phyloP scores from a whole-genome alignment of 2,888 invertebrate genomes.

The Arrhopalites spinosus region DNA sequence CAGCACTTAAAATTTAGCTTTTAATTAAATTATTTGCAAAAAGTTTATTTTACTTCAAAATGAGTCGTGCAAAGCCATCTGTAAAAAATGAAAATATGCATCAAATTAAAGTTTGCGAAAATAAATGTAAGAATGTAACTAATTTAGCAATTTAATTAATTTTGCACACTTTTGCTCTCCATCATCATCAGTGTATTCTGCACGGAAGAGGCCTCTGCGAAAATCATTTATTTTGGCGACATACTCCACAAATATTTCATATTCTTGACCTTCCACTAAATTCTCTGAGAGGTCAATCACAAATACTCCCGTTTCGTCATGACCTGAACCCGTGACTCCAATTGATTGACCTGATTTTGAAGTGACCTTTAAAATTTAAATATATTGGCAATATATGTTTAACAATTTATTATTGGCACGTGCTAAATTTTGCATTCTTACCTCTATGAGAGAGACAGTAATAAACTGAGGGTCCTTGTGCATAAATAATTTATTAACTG shows the following conservation, averaged over 20 bases:
- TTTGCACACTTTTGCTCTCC: no score
- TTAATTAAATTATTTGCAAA: background rate
- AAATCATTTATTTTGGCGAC: background rate
- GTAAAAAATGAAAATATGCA: conserved; percentile 26
- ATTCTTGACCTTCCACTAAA: background rate
- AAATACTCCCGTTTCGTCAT: no score
- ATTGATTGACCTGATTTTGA: no score
- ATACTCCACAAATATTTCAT: background rate
- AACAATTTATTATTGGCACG: no score
- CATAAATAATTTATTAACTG: no score
- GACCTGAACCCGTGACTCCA: no score
- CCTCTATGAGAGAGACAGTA: no score
- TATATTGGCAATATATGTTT: no score
- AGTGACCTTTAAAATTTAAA: no score
- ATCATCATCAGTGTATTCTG: conserved; percentile 27
- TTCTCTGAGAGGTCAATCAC: no score
- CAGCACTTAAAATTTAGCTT: background rate
- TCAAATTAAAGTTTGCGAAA: conserved; percentile 37
- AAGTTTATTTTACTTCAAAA: background rate
- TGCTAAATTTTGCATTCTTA: no score
- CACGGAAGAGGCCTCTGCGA: conserved; percentile 21
- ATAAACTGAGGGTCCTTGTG: no score
- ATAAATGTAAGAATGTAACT: conserved; percentile 47
- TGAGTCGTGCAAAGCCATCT: background rate
- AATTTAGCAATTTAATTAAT: conserved; percentile 11